phyloP scores from a whole-genome alignment of 2,888 invertebrate genomes.

The Blomia tropicalis region DNA sequence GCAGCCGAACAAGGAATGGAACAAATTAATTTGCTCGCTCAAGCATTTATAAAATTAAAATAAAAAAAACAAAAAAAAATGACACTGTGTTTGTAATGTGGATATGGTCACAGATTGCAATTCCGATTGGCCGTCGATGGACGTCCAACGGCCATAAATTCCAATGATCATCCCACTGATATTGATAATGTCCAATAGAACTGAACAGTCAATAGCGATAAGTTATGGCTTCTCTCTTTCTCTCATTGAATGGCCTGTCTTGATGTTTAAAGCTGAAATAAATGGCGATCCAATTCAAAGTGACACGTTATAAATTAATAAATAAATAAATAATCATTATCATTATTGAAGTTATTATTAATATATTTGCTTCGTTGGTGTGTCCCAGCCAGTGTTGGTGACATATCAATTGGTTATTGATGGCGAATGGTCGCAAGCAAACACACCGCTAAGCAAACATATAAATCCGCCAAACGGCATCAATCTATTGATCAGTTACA shows the following conservation, averaged over 20 bases:
- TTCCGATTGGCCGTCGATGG: neutral
- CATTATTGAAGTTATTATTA: too few relatives aligned
- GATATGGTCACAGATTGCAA: neutral
- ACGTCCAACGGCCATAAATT: too few relatives aligned
- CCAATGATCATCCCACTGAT: too few relatives aligned
- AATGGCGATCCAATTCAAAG: conserved; percentile 10
- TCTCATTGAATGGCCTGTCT: too few relatives aligned
- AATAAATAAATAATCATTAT: conserved; percentile 10
- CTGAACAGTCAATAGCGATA: too few relatives aligned
- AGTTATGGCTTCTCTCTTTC: too few relatives aligned
- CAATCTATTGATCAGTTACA: too few relatives aligned
- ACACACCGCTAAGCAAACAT: neutral
- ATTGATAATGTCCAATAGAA: too few relatives aligned
- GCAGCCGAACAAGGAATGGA: neutral
- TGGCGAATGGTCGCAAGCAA: neutral
- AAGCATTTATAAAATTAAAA: conserved; percentile 13
- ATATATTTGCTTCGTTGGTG: too few relatives aligned
- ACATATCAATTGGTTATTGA: too few relatives aligned
- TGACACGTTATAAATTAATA: conserved; percentile 10
- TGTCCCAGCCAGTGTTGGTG: too few relatives aligned
- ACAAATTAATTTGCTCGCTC: neutral
- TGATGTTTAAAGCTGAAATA: neutral
- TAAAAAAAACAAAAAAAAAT: neutral
- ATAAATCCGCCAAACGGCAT: neutral
- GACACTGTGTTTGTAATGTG: too few relatives aligned